These are phyloP conservation scores for Chaetops frenatus DNA, from an alignment of 2,113 vertebrate species.

Conservation along the genomic window DNA sequence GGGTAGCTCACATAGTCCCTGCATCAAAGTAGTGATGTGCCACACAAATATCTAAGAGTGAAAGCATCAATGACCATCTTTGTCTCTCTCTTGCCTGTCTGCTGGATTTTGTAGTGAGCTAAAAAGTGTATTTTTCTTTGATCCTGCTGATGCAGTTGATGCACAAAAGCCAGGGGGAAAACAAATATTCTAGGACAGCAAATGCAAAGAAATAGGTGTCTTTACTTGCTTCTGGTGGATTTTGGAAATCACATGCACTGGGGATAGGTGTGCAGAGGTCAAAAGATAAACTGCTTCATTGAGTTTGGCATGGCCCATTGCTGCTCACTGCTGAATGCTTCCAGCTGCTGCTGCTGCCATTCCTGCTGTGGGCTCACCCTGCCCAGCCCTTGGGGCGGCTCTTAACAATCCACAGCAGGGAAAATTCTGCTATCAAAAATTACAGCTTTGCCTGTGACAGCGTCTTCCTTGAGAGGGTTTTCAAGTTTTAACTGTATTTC, in stretches of 20 bases:
- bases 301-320: background rate
- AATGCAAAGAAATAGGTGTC: background rate
- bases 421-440: background rate
- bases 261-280: background rate
- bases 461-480: background rate
- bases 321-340: background rate
- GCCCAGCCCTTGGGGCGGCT: background rate
- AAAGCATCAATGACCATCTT: background rate
- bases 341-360: background rate
- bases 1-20: background rate
- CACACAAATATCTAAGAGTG: background rate
- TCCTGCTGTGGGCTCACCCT: background rate
- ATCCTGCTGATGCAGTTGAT: background rate
- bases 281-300: background rate
- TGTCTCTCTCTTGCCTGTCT: background rate
- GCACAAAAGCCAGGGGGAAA: background rate
- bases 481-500: background rate
- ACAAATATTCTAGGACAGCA: background rate
- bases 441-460: background rate
- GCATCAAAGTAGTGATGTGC: background rate
- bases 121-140: background rate
- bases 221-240: background rate
- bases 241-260: background rate
- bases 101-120: background rate
- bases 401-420: background rate